Percentiles rank a stretch among this genome's conserved stretches.
Evolutionary conservation across 2,888 invertebrate species (phyloP).

Genomic region (Cheiracanthium punctorium): DNA sequence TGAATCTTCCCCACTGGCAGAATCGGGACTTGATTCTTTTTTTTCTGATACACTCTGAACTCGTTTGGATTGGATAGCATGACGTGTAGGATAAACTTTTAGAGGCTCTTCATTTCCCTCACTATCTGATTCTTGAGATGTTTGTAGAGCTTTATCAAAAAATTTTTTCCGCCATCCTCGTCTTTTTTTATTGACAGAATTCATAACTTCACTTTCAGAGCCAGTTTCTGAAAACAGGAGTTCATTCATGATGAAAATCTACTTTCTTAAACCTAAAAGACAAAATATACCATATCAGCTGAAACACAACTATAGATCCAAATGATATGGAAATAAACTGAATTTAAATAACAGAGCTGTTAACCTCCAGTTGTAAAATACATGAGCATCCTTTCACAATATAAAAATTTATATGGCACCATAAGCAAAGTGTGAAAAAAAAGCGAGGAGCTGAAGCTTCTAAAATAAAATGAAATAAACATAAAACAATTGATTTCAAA

Average conservation of each 20-base stretch:
- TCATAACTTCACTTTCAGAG: constrained; percentile 42
- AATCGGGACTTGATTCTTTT: constrained; percentile 58
- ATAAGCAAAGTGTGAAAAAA: no score
- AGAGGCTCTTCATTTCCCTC: constrained; percentile 45
- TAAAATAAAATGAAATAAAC: no score
- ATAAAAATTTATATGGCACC: no score
- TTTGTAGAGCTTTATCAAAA: not conserved
- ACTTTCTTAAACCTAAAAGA: no score
- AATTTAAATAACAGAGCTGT: no score
- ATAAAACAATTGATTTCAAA: no score
- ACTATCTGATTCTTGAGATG: constrained; percentile 39
- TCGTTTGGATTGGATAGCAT: constrained; percentile 15
- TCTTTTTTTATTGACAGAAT: constrained; percentile 5
- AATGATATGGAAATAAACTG: no score
- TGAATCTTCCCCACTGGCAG: constrained; percentile 50
- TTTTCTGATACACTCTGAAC: constrained; percentile 22
- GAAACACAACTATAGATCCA: no score
- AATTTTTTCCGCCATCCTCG: constrained; percentile 17
- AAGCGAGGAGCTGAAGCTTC: no score
- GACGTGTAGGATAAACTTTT: constrained; percentile 45
- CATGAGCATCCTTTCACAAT: no score
- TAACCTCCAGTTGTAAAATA: no score
- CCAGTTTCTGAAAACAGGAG: constrained; percentile 45
- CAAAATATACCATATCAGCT: no score
- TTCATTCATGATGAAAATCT: constrained; percentile 11